Evolutionary conservation across 1,140 invertebrate species (phyloP), one percentile per base, ranked within the genome.

Genomic region (Bradynema listronoti): DNA sequence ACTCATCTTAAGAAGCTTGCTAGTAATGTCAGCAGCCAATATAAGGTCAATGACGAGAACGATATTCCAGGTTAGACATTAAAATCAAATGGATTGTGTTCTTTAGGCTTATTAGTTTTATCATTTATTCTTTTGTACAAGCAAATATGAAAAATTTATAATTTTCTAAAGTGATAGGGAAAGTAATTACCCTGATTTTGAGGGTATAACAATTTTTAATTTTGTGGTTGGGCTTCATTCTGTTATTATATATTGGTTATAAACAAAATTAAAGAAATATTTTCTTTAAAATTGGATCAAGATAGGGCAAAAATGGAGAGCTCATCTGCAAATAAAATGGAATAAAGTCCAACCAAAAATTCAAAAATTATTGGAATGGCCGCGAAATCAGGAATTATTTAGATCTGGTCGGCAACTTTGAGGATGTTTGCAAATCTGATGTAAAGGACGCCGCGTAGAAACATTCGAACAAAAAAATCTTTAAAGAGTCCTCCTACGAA

Each of bases 1-100:
- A 89, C 87, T 78, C 92, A 95, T 77, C 80, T 97, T 66, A 94
- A 93, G 83, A 87, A 91, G 81, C 83, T 95, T 71, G 92, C 91
- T 4, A 88, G 85, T 58, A 77, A 77, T 60, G 86, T 87, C 50
- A 83, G 83, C 61, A 84, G 80, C 46, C 82, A 81, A 58, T 82
- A 76, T 75, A 80, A 73, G 39, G 24, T 54, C 22, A 34, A 54
- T 1, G 93, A 97, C 72, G 92, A 83, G n/a, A n/a, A n/a, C 55
- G 81, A 93, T 78, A 90, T 96, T 78, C 63, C 78, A 81, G 88
- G 66, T 50, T 30, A n/a, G 3, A 14, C n/a, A n/a, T n/a, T n/a
- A n/a, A n/a, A n/a, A n/a, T n/a, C n/a, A n/a, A n/a, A n/a, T n/a
- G n/a, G n/a, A n/a, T n/a, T n/a, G n/a, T n/a, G n/a, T n/a, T n/a